Conservation (phyloP, 2,888 invertebrate genomes). For the Melanchra persicariae region DNA sequence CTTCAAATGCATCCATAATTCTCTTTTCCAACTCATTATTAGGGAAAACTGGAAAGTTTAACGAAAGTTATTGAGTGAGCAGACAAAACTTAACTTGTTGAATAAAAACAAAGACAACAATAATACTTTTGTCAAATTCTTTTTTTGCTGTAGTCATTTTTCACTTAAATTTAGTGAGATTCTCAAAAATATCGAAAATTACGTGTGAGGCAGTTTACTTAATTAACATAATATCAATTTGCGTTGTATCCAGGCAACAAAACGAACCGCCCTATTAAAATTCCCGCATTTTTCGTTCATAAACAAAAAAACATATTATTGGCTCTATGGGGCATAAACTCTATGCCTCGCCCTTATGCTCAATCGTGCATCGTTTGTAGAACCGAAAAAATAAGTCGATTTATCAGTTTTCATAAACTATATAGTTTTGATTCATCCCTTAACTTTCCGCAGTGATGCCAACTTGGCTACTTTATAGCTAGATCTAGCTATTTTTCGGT, state of each 20-base stretch:
- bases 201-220: slow-evolving; percentile 17
- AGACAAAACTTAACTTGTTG: not conserved
- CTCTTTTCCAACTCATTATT: slow-evolving; percentile 94
- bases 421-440: not conserved
- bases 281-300: slow-evolving; percentile 42
- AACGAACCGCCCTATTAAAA: slow-evolving; percentile 6
- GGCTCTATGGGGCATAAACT: too few relatives aligned
- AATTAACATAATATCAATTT: slow-evolving; percentile 16
- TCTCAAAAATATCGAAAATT: slow-evolving; percentile 63
- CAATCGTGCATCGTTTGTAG: too few relatives aligned
- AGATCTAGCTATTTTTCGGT: too few relatives aligned
- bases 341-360: not conserved
- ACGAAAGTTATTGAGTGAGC: slow-evolving; percentile 23
- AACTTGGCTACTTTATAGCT: too few relatives aligned
- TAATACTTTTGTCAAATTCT: slow-evolving; percentile 83
- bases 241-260: slow-evolving; percentile 70
- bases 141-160: slow-evolving; percentile 78
- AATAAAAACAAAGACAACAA: not conserved
- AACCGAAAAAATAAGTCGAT: slow-evolving; percentile 51
- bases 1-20: slow-evolving; percentile 96
- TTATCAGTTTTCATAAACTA: slow-evolving; percentile 18
- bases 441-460: too few relatives aligned
- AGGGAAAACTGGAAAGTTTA: slow-evolving; percentile 84
- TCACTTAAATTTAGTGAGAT: slow-evolving; percentile 71
- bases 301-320: not conserved